A percentile compares a stretch with the other conserved stretches of the same genome.
Conservation (phyloP, 2,888 invertebrate genomes). For the Epinotia ramella region DNA sequence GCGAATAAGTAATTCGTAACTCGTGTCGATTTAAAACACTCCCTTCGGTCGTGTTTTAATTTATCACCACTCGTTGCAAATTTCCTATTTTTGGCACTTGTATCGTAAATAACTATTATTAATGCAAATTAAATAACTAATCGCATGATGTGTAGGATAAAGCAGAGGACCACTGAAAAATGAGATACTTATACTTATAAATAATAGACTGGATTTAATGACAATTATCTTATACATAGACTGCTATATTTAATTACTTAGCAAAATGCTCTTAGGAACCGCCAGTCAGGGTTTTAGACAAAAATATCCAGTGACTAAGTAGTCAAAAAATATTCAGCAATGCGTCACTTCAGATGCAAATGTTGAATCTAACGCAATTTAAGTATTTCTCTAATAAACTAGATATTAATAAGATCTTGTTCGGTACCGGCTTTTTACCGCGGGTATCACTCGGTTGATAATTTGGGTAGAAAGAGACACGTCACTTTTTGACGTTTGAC, state of each 20-base stretch:
- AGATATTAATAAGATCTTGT: background rate
- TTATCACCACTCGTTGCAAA: too few species aligned
- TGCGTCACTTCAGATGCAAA: background rate
- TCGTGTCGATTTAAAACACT: too few species aligned
- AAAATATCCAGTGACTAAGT: conserved; percentile 16
- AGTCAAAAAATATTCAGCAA: conserved; percentile 1
- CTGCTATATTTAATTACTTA: background rate
- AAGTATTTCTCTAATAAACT: background rate
- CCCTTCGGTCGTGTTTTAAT: too few species aligned
- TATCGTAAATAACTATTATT: too few species aligned
- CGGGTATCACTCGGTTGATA: too few species aligned
- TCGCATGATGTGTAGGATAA: background rate
- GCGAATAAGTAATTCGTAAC: too few species aligned
- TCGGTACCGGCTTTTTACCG: too few species aligned
- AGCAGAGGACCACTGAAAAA: conserved; percentile 8
- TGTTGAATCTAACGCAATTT: background rate
- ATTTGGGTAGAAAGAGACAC: too few species aligned
- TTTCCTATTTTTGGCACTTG: too few species aligned
- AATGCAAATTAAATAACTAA: background rate
- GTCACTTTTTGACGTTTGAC: too few species aligned
- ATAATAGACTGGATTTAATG: background rate
- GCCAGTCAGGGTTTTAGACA: conserved; percentile 21
- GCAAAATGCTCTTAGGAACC: background rate
- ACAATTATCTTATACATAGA: background rate
- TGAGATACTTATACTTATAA: background rate